Percentiles rank a stretch among this genome's conserved stretches.
Conservation (phyloP, 2,113 vertebrate species). For the Cepphus grylle region DNA sequence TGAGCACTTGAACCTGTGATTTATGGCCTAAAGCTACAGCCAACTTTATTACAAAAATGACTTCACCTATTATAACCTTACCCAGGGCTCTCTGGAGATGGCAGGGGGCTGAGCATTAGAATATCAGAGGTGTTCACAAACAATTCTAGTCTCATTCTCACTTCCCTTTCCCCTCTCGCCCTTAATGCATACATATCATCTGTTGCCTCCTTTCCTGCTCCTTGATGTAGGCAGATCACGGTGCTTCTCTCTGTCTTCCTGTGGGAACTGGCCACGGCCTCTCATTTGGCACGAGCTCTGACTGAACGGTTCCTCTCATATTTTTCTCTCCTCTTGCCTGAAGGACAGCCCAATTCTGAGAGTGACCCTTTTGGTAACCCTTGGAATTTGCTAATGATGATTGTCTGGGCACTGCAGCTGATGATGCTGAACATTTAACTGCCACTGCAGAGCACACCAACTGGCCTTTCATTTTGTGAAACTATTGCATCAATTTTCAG, state of each 20-base stretch:
- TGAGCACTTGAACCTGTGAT: slow-evolving; percentile 66
- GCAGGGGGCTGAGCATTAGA: slow-evolving; percentile 36
- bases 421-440: background rate
- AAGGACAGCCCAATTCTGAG: background rate
- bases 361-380: background rate
- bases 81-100: slow-evolving; percentile 53
- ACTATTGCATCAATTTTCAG: slow-evolving; percentile 22
- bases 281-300: background rate
- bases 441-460: background rate
- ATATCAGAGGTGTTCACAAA: slow-evolving; percentile 53
- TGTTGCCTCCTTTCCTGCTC: slow-evolving; percentile 32
- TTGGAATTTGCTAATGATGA: background rate
- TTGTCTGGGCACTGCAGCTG: background rate
- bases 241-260: slow-evolving; percentile 2
- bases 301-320: background rate
- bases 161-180: background rate
- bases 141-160: slow-evolving; percentile 27
- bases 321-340: background rate
- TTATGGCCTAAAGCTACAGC: slow-evolving; percentile 69
- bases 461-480: slow-evolving; percentile 49
- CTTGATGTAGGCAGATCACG: background rate
- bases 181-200: background rate
- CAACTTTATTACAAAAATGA: slow-evolving; percentile 75
- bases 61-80: slow-evolving; percentile 70
- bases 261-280: background rate